Evolutionary conservation across 2,113 vertebrate species (phyloP), one percentile per base, ranked within the genome.

Genomic region (Heterotis niloticus): DNA sequence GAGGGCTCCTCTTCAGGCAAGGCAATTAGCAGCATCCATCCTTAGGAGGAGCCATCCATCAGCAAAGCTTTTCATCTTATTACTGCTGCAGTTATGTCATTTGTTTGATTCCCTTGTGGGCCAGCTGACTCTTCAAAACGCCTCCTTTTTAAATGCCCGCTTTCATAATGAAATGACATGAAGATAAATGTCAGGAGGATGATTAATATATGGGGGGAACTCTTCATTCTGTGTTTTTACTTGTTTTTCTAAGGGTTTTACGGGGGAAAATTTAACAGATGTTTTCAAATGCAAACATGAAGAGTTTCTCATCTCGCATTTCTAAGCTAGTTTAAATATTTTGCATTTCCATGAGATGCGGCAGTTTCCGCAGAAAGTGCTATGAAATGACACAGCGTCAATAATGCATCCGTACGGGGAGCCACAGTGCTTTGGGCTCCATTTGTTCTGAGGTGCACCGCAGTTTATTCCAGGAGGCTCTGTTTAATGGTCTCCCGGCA

Each of bases 1-100:
- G 62, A 69, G 64, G 64, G 64, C 65, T 69, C 17, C 69, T 57
- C 44, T 14, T 67, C 17, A 75, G 67, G 71, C 23, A 5, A n/a
- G 26, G 56, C 56, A 59, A 79, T 79, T 34, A 62, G 67, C n/a
- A 18, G 26, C n/a, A 76, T 44, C 74, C 56, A 52, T 69, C 28
- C 44, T 69, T 24, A 60, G 29, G 26, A 69, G 64, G 12, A 14
- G 7, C 18, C 71, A 68, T 74, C 78, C 66, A 69, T 70, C 73
- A 80, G 14, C 51, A 1, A 7, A 9, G 64, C 26, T 62, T 59
- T 79, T 62, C 28, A 23, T 51, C 16, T 51, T 62, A 59, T 28
- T 78, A 52, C 14, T 54, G 76, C 65, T 69, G 17, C 17, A 64
- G 5, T 70, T 78, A 78, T 29, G 54, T 57, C 23, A 66, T 16